Percentiles rank a stretch among this genome's conserved stretches.
phyloP scores from a whole-genome alignment of 2,888 invertebrate species.

The Caenorhabditis parvicauda region DNA sequence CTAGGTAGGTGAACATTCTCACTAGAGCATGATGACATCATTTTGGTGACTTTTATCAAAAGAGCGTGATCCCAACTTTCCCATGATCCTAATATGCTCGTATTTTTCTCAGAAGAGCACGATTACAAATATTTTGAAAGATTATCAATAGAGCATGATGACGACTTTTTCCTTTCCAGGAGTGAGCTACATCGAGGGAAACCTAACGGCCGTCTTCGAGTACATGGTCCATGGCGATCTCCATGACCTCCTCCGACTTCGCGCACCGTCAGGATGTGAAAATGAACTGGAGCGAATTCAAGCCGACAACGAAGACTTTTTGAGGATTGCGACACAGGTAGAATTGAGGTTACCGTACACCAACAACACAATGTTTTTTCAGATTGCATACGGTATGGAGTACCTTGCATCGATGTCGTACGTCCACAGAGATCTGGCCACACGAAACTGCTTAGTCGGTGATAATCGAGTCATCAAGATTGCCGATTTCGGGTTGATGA shows the following conservation, averaged over 20 bases:
- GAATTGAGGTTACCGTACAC: neutral
- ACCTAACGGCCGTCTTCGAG: conserved; percentile 31
- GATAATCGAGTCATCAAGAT: conserved; percentile 87
- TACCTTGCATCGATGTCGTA: conserved; percentile 78
- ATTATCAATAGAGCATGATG: neutral
- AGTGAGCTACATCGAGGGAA: conserved; percentile 31
- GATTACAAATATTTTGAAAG: neutral
- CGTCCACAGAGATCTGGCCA: conserved; percentile 92
- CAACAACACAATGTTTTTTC: conserved; percentile 61
- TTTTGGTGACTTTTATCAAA: no score
- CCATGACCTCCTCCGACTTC: conserved; percentile 87
- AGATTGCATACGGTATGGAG: conserved; percentile 76
- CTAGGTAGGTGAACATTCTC: conserved; percentile 71
- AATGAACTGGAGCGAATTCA: conserved; percentile 70
- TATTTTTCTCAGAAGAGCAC: conserved; percentile 1
- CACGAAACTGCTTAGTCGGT: conserved; percentile 91
- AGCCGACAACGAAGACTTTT: conserved; percentile 71
- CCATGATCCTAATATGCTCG: no score
- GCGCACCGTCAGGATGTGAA: conserved; percentile 77
- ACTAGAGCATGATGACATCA: conserved; percentile 17
- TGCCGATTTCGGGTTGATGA: conserved; percentile 89
- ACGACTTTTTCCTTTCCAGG: conserved; percentile 8
- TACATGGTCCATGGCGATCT: conserved; percentile 76
- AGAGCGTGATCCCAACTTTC: no score
- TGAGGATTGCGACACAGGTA: conserved; percentile 77